Evolutionary conservation across 2,888 invertebrate species (phyloP), one percentile per base, ranked within the genome.

Genomic region (Melanchra persicariae): DNA sequence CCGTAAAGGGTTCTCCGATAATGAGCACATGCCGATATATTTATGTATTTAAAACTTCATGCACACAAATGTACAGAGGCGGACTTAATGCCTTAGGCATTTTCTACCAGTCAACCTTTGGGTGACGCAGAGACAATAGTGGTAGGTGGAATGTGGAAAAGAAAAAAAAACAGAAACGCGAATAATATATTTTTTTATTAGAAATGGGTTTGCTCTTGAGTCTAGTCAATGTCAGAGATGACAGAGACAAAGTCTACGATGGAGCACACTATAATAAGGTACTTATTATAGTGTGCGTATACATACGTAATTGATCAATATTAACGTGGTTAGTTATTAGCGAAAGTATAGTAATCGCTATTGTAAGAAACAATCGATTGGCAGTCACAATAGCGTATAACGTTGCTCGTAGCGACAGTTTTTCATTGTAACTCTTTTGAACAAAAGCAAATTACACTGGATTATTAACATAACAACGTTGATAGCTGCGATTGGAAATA

Each of bases 261-360:
- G n/a, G n/a, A n/a, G n/a, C n/a, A n/a, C n/a, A n/a, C n/a, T n/a
- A n/a, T n/a, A n/a, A n/a, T n/a, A n/a, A n/a, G n/a, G n/a, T n/a
- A n/a, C n/a, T n/a, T 30, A 30, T 6, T 30, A 30, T 30, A 34
- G 51, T 30, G 58, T 59, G 40, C 47, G 58, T 34, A n/a, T 55
- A 65, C 40, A 61, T 22, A 49, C 68, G 34, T 62, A 66, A 59
- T 76, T 51, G 59, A 61, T 65, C 37, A 52, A 45, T 52, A 63
- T 55, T 51, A 40, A 51, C 59, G 12, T 66, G 9, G 34, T 4
- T 55, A 19, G 30, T 19, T 40, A 77, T 77, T 78, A 66, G 73
- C 45, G 65, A 78, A 63, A 69, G 65, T 72, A 66, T 52, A 61
- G 45, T 49, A 61, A 68, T 71, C 64, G 24, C 47, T 74, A 43